A percentile compares a stretch with the other conserved stretches of the same genome.
Conservation (phyloP, 2,888 invertebrate species). For the Seira ritae region DNA sequence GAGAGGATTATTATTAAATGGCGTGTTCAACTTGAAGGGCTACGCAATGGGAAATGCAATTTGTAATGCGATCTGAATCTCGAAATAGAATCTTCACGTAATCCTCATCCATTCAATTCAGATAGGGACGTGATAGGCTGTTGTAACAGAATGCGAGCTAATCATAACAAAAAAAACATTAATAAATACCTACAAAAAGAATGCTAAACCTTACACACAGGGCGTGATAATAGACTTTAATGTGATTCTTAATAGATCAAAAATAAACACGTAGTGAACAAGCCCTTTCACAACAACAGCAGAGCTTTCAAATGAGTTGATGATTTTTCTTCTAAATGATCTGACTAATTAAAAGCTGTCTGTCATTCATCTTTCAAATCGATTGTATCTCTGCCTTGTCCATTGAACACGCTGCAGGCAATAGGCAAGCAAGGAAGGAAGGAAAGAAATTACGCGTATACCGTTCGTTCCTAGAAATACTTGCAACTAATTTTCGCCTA, state of each 20-base stretch:
- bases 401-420: too few species aligned
- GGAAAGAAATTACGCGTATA: neutral
- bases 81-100: neutral
- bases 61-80: constrained; percentile 14
- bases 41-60: neutral
- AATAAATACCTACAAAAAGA: neutral
- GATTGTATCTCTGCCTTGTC: too few species aligned
- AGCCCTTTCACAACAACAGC: neutral
- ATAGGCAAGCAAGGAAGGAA: constrained; percentile 1
- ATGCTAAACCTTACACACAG: neutral
- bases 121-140: neutral
- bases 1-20: neutral
- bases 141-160: neutral
- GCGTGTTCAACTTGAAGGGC: neutral
- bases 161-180: neutral
- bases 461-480: neutral
- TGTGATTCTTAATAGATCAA: neutral
- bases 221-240: constrained; percentile 8
- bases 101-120: neutral
- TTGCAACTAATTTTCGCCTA: too few species aligned
- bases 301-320: neutral
- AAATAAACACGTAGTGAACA: neutral
- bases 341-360: constrained; percentile 5
- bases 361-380: too few species aligned
- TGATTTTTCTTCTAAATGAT: neutral